Conservation (phyloP, 2,113 vertebrate species). For the Nothoprocta pentlandii region DNA sequence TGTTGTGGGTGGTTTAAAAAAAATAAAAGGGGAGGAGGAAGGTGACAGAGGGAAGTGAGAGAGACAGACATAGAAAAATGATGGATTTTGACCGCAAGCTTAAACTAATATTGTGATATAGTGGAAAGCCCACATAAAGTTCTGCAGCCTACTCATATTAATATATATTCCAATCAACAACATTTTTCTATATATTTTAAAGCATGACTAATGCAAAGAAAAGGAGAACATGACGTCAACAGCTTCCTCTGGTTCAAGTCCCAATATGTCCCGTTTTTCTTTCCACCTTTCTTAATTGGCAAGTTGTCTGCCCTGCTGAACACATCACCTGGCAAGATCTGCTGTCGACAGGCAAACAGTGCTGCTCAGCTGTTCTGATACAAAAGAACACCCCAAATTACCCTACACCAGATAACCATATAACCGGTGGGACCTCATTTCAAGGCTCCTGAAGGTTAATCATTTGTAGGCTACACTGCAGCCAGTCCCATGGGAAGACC, state of each 20-base stretch:
- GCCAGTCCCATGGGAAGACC: not conserved
- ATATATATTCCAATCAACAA: not conserved
- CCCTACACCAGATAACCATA: not conserved
- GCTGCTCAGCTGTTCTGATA: not conserved
- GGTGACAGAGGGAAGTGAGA: no score
- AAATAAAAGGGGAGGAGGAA: no score
- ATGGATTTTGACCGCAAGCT: conserved; percentile 5
- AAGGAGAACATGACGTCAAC: not conserved
- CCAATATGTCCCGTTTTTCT: not conserved
- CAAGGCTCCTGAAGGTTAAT: not conserved
- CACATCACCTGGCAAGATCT: not conserved
- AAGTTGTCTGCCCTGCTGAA: not conserved
- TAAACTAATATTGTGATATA: not conserved
- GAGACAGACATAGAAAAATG: not conserved
- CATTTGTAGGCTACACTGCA: not conserved
- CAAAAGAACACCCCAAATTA: not conserved
- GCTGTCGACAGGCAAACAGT: not conserved
- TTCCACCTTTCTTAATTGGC: not conserved
- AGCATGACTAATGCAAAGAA: not conserved
- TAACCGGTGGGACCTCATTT: not conserved
- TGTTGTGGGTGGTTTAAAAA: not conserved
- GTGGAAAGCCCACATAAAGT: conserved; percentile 2
- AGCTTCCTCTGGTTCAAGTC: not conserved
- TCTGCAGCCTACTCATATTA: not conserved
- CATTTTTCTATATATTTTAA: conserved; percentile 12